Evolutionary conservation across 2,113 vertebrate species (phyloP).

Genomic region (Prochilodus magdalenae): DNA sequence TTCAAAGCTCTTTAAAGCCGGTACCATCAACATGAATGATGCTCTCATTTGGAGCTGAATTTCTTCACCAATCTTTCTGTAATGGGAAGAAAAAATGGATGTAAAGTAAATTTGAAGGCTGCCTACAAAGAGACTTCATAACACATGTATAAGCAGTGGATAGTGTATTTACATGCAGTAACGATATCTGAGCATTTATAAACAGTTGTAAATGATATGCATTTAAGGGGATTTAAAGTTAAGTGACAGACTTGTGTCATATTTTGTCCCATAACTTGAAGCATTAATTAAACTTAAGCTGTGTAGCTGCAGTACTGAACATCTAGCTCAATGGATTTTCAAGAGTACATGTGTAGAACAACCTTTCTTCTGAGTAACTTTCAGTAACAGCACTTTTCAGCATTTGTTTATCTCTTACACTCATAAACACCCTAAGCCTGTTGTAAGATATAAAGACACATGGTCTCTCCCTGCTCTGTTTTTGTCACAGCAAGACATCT

Average conservation of each 20-base stretch:
- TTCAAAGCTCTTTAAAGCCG: not conserved
- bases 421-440: conserved; percentile 9
- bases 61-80: not conserved
- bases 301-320: too few species aligned
- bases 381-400: not conserved
- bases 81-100: not conserved
- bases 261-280: too few species aligned
- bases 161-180: too few species aligned
- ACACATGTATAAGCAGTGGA: too few species aligned
- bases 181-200: too few species aligned
- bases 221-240: too few species aligned
- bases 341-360: not conserved
- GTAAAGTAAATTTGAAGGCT: not conserved
- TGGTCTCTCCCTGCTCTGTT: conserved; percentile 7
- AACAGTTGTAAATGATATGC: too few species aligned
- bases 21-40: not conserved
- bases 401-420: not conserved
- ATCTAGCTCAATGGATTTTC: too few species aligned
- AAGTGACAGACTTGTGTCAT: too few species aligned
- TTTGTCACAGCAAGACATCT: too few species aligned
- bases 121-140: too few species aligned
- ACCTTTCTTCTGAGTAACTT: not conserved
- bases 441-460: not conserved
- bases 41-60: not conserved
- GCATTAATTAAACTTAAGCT: too few species aligned